Base-by-base conservation (phyloP, 2,797 vertebrate species). In the Propithecus perrieri region DNA sequence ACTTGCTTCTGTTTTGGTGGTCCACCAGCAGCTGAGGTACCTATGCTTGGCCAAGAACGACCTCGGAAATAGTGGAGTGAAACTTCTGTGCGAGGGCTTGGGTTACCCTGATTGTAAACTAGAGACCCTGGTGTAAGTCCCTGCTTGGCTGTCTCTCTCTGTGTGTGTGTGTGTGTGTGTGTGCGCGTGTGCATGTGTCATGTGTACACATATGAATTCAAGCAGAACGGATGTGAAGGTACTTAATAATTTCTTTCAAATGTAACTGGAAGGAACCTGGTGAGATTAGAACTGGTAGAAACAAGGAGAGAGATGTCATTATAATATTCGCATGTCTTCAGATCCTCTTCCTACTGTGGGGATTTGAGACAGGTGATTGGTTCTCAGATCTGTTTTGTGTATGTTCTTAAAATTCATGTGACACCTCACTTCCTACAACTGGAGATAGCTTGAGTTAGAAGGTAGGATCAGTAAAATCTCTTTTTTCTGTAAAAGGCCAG, bases 101-200 rank as follows among this genome's bases (percentile, higher is more conserved):
- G 72, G 97, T 92, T 96, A 97, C 91, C 97, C 98, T 0, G 96
- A 94, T 65, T 98, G 98, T 61, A 97, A 98, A n/a, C 96, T 98
- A 38, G 98, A 98, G 96, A 98, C 80, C 2, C 95, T 99, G 65
- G 98, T 98, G 98, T 98, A 98, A 98, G 98, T 98, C 85, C 11
- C 14, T 12, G 2, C 63, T 65, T 65, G 17, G 57, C 4, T n/a
- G n/a, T 38, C 9, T 61, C n/a, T n/a, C n/a, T n/a, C n/a, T 28
- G 46, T 9, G 20, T 17, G 4, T 65, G 43, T 7, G 24, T 69
- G 0, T 12, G 26, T 3, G 50, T 4, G 11, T 17, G 2, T 24
- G 20, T 4, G 35, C 6, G 17, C 28, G 5, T 2, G 0, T 11
- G n/a, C 7, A 57, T 41, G 41, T 48, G 48, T 4, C 9, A 12